Evolutionary conservation across 2,113 vertebrate species (phyloP).

Genomic region (Cricetomys ansorgei): DNA sequence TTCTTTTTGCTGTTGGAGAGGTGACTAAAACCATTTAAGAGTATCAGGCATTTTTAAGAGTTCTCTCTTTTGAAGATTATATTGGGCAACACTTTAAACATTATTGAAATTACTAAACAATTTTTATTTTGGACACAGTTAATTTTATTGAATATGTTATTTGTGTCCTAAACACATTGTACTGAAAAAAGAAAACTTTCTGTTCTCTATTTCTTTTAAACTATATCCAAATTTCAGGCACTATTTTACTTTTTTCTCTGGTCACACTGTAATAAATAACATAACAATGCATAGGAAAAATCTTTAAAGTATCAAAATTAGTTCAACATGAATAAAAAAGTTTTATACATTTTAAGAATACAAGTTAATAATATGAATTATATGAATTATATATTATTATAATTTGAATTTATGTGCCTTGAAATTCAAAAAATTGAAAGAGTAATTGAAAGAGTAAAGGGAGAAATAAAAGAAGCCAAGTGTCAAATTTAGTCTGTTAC

Average conservation of each 20-base stretch:
- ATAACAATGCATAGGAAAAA: background rate
- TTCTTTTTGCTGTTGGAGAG: background rate
- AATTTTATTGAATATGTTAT: background rate
- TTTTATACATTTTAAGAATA: too few species aligned
- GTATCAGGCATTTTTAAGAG: background rate
- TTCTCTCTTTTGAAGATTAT: background rate
- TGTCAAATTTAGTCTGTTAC: background rate
- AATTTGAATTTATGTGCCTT: background rate
- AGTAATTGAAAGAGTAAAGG: background rate
- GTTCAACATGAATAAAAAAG: background rate
- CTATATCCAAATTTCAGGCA: background rate
- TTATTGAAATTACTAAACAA: background rate
- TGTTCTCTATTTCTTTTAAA: background rate
- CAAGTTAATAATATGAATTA: background rate
- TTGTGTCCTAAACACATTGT: background rate
- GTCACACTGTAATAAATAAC: background rate
- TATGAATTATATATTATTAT: too few species aligned
- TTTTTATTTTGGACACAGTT: background rate
- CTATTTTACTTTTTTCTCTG: background rate
- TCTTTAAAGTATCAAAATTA: background rate
- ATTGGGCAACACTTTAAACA: background rate
- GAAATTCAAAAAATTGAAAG: background rate
- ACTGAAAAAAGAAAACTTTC: background rate
- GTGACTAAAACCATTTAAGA: background rate
- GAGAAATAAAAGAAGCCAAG: background rate